Conservation (phyloP, 2,888 invertebrate genomes). For the Idaea biselata region DNA sequence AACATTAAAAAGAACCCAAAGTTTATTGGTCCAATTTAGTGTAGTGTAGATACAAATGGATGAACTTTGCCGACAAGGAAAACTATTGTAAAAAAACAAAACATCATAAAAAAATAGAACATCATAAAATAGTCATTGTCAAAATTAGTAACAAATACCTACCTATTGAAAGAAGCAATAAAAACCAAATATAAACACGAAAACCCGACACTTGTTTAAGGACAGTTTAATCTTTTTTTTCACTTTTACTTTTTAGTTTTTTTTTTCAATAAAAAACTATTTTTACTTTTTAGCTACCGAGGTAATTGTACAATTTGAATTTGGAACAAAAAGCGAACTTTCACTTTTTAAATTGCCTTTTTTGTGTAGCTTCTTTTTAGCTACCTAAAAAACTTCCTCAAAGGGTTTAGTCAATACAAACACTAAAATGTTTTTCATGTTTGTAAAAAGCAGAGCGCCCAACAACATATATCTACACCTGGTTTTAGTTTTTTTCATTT, state of each 20-base stretch:
- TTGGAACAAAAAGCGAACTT: constrained; percentile 45
- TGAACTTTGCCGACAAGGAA: background rate
- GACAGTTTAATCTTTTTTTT: background rate
- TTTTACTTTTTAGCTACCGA: constrained; percentile 3
- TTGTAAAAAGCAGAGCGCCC: constrained; percentile 58
- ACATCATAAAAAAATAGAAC: background rate
- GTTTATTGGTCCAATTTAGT: background rate
- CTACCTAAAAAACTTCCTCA: constrained; percentile 46
- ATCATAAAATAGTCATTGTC: background rate
- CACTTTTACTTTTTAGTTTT: background rate
- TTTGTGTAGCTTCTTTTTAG: constrained; percentile 42
- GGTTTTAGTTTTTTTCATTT: constrained; percentile 63
- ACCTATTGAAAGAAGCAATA: background rate
- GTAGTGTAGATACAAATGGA: background rate
- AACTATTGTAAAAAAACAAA: no score
- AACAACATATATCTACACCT: constrained; percentile 55
- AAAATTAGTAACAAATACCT: background rate
- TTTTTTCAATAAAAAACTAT: background rate
- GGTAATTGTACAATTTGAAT: constrained; percentile 17
- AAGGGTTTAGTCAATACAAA: constrained; percentile 50
- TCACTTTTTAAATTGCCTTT: constrained; percentile 58
- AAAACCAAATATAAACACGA: background rate
- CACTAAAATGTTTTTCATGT: constrained; percentile 42
- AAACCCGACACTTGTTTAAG: background rate
- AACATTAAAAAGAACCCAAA: background rate